Evolutionary conservation across 2,888 invertebrate genomes (phyloP).

Genomic region (Pseudanteris insignis): DNA sequence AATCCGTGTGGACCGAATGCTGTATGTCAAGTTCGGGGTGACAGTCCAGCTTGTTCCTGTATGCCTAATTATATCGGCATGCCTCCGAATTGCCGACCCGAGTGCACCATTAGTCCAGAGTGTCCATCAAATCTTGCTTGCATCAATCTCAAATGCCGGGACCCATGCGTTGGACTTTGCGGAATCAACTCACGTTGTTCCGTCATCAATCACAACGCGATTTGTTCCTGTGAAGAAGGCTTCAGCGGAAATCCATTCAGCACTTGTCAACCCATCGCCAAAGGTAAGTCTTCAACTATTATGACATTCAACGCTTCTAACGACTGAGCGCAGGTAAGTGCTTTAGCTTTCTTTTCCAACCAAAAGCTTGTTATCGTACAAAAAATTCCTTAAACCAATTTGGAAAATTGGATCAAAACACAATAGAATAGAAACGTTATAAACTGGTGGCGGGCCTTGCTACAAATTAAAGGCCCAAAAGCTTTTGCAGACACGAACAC

Average conservation of each 20-base stretch:
- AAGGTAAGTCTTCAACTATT: constrained; percentile 53
- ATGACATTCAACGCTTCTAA: constrained; percentile 15
- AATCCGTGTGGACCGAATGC: constrained; percentile 71
- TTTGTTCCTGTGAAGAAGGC: constrained; percentile 69
- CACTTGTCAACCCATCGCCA: constrained; percentile 59
- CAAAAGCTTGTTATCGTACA: constrained; percentile 32
- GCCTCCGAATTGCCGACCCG: constrained; percentile 71
- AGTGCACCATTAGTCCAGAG: constrained; percentile 71
- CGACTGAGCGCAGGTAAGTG: constrained; percentile 51
- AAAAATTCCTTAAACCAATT: constrained; percentile 12
- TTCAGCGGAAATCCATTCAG: constrained; percentile 71
- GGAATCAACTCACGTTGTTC: constrained; percentile 70
- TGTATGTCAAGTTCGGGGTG: constrained; percentile 69
- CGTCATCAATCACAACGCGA: constrained; percentile 71
- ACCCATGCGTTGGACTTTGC: constrained; percentile 72
- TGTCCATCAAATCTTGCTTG: constrained; percentile 70
- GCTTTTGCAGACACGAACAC: constrained; percentile 31
- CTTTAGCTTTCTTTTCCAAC: constrained; percentile 41
- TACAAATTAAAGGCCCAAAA: constrained; percentile 23
- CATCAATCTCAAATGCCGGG: constrained; percentile 71
- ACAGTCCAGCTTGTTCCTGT: constrained; percentile 71
- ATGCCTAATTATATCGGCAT: constrained; percentile 69
- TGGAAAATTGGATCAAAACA: constrained; percentile 4
- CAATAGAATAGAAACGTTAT: background rate
- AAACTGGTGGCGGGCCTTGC: constrained; percentile 51